Conservation (phyloP, 1,140 invertebrate species). For the Anoplophora glabripennis region DNA sequence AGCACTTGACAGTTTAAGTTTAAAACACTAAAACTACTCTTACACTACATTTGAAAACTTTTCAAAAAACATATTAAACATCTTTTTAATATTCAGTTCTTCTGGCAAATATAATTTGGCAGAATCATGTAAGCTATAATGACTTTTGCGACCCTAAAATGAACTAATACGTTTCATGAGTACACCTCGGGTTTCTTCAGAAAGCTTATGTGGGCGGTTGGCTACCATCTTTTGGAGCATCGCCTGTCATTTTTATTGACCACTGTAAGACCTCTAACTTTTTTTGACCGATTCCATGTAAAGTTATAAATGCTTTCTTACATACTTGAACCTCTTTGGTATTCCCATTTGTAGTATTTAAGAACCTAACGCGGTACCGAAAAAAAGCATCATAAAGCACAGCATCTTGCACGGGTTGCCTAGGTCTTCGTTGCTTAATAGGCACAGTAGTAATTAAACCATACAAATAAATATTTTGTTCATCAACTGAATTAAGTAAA, state of each 20-base stretch:
- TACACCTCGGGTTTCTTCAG: too few species aligned
- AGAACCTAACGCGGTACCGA: not conserved
- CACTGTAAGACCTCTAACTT: too few species aligned
- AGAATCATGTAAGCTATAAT: slow-evolving; percentile 17
- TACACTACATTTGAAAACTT: too few species aligned
- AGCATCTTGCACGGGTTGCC: not conserved
- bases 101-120: slow-evolving; percentile 20
- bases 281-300: too few species aligned
- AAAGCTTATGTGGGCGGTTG: too few species aligned
- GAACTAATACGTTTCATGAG: slow-evolving; percentile 1
- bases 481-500: slow-evolving; percentile 3
- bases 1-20: too few species aligned
- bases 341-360: too few species aligned
- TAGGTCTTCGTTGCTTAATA: slow-evolving; percentile 7
- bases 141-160: slow-evolving; percentile 14
- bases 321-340: too few species aligned
- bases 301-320: too few species aligned
- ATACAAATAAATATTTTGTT: slow-evolving; percentile 16
- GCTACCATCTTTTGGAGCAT: too few species aligned
- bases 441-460: slow-evolving; percentile 14
- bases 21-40: too few species aligned
- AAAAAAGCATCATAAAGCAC: not conserved
- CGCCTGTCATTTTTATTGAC: too few species aligned
- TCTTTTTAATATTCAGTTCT: slow-evolving; percentile 22
- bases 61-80: slow-evolving; percentile 15